phyloP scores from a whole-genome alignment of 2,113 vertebrate genomes.

The Gymnarchus niloticus region DNA sequence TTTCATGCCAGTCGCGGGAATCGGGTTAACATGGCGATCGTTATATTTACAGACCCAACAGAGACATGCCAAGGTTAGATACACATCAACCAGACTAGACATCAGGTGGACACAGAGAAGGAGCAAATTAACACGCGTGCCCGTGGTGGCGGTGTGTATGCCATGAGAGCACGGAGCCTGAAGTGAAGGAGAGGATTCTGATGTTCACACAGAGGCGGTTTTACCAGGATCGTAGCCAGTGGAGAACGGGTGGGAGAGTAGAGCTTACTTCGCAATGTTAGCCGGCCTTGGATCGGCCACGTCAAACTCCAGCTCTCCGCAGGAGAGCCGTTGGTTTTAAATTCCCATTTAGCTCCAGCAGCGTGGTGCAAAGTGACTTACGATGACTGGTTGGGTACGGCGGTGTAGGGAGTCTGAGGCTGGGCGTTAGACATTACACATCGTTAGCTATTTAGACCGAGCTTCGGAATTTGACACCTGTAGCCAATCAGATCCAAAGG shows the following conservation, averaged over 20 bases:
- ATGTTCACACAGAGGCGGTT: neutral
- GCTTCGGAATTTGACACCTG: neutral
- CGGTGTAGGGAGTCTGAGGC: neutral
- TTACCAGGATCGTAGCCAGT: neutral
- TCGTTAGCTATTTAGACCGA: neutral
- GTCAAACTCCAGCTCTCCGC: neutral
- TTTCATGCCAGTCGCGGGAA: slow-evolving; percentile 60
- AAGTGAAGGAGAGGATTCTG: neutral
- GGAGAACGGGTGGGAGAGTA: too few species aligned
- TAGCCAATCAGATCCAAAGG: neutral
- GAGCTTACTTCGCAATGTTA: slow-evolving; percentile 4
- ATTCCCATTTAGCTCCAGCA: neutral
- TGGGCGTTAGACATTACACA: neutral
- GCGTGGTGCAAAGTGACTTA: neutral
- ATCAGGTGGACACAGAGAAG: neutral
- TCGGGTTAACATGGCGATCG: slow-evolving; percentile 55
- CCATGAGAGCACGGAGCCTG: neutral
- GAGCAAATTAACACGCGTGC: neutral
- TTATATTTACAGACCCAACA: slow-evolving; percentile 72
- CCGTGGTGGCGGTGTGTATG: neutral
- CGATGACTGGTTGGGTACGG: neutral
- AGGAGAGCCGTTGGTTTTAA: neutral
- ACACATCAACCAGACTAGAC: slow-evolving; percentile 10
- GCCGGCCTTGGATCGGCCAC: neutral
- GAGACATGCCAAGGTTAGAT: slow-evolving; percentile 13